Evolutionary conservation across 2,888 invertebrate genomes (phyloP).

Genomic region (Acrocera orbiculus): DNA sequence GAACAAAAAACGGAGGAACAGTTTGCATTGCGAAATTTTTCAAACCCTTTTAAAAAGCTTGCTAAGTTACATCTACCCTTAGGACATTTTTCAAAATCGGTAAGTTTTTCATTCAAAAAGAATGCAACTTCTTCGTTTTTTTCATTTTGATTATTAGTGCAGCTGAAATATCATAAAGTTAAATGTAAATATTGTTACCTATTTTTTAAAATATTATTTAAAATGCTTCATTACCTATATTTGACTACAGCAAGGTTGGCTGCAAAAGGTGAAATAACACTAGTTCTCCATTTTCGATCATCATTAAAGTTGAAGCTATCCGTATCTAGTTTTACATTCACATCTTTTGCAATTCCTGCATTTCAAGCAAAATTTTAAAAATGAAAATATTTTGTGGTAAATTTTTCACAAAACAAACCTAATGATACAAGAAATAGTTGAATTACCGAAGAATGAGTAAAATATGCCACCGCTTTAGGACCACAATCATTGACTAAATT

Average conservation of each 20-base stretch:
- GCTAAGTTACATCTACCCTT: constrained; percentile 66
- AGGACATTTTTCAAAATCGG: constrained; percentile 49
- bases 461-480: constrained; percentile 47
- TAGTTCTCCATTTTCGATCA: constrained; percentile 48
- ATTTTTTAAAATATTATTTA: no score
- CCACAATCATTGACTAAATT: constrained; percentile 41
- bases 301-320: constrained; percentile 42
- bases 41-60: no score
- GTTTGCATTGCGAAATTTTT: no score
- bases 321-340: constrained; percentile 40
- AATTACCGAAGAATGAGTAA: constrained; percentile 44
- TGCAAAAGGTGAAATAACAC: constrained; percentile 50
- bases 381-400: no score
- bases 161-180: constrained; percentile 16
- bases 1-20: no score
- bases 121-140: constrained; percentile 42
- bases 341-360: constrained; percentile 37
- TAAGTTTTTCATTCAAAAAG: constrained; percentile 51
- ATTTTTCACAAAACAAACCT: no score
- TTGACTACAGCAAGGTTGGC: constrained; percentile 58
- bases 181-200: not conserved
- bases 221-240: constrained; percentile 56
- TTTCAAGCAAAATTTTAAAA: no score
- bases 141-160: no score
- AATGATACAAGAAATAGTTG: constrained; percentile 44